Percentiles rank a stretch among this genome's conserved stretches.
Conservation (phyloP, 92 coral and sea anemone species). For the Bergia sp. region DNA sequence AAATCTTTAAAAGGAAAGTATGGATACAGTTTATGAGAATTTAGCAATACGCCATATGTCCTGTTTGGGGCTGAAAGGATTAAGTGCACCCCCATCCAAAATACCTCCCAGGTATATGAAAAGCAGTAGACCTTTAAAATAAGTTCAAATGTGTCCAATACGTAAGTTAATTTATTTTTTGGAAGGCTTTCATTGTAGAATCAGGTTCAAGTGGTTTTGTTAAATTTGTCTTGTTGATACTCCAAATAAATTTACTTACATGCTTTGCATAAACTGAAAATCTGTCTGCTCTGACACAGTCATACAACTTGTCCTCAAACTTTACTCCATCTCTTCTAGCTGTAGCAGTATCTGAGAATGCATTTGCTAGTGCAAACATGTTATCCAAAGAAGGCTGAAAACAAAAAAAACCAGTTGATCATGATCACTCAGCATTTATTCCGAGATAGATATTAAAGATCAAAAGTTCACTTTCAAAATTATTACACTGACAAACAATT, state of each 20-base stretch:
- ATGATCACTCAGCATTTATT: neutral
- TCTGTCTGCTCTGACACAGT: constrained; percentile 95
- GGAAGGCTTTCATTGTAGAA: too few relatives aligned
- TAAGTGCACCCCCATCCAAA: too few relatives aligned
- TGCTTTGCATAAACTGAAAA: constrained; percentile 95
- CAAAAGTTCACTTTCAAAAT: too few relatives aligned
- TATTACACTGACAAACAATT: too few relatives aligned
- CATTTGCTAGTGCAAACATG: constrained; percentile 78
- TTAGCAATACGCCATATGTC: too few relatives aligned
- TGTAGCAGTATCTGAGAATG: constrained; percentile 79
- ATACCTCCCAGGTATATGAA: too few relatives aligned
- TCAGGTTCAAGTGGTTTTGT: neutral
- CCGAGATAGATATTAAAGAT: neutral
- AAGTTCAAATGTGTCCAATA: too few relatives aligned
- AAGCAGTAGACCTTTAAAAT: too few relatives aligned
- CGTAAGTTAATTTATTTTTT: too few relatives aligned
- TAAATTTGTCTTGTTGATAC: neutral
- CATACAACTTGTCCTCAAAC: constrained; percentile 81
- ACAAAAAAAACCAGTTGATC: neutral
- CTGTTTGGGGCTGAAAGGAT: too few relatives aligned
- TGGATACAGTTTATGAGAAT: too few relatives aligned
- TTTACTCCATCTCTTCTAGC: constrained; percentile 86
- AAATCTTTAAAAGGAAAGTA: too few relatives aligned
- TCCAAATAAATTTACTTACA: constrained; percentile 52
- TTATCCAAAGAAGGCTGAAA: constrained; percentile 90